Conservation (phyloP, 2,888 invertebrate genomes). For the Mesoligia furuncula region DNA sequence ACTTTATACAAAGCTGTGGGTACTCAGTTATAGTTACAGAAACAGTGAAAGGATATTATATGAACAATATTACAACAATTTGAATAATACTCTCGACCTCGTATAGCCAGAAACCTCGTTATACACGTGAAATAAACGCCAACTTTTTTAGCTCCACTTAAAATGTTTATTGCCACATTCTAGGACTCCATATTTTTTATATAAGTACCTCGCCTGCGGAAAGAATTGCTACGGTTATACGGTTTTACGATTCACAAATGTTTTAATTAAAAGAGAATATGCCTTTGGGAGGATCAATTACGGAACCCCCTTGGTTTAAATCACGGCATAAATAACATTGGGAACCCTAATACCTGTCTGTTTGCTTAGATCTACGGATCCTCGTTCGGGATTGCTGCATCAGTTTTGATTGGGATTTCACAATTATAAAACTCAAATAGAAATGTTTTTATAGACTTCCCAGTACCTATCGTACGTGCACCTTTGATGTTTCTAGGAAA, state of each 20-base stretch:
- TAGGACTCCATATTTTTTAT: slow-evolving; percentile 61
- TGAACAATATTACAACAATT: slow-evolving; percentile 10
- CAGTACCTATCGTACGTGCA: neutral
- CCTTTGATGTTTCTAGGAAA: neutral
- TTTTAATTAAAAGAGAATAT: slow-evolving; percentile 66
- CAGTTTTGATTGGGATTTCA: slow-evolving; percentile 22
- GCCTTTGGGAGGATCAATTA: slow-evolving; percentile 60
- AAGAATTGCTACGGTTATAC: slow-evolving; percentile 56
- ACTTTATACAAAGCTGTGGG: neutral
- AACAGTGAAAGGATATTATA: neutral
- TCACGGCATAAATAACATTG: slow-evolving; percentile 53
- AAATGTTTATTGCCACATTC: slow-evolving; percentile 63
- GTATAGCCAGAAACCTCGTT: slow-evolving; percentile 50
- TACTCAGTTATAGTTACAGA: neutral
- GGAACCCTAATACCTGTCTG: slow-evolving; percentile 57
- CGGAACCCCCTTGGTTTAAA: slow-evolving; percentile 57
- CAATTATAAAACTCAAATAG: neutral
- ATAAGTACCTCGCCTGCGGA: slow-evolving; percentile 55
- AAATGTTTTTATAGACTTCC: neutral
- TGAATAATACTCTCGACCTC: slow-evolving; percentile 28
- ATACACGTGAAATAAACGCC: slow-evolving; percentile 60
- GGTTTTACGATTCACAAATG: slow-evolving; percentile 62
- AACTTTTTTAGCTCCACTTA: slow-evolving; percentile 60
- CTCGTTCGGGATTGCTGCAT: slow-evolving; percentile 25
- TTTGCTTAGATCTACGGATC: slow-evolving; percentile 38